Evolutionary conservation across 1,140 invertebrate genomes (phyloP), one percentile per base, ranked within the genome.

Genomic region (Onthophagus taurus): DNA sequence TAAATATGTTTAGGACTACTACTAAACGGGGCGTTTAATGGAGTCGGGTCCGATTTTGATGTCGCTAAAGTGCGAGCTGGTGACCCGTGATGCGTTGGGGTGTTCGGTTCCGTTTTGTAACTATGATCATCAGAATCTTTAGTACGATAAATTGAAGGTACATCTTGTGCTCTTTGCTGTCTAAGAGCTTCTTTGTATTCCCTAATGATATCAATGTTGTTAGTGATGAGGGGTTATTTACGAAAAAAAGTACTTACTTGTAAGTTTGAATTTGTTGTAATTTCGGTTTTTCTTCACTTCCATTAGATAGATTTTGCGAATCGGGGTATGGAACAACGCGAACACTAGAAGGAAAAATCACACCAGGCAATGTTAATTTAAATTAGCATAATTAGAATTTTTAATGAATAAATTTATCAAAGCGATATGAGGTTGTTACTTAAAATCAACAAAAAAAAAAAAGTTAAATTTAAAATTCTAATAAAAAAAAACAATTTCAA

Each of bases 171-270:
- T 47, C 87, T 72, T 63, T 89, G 85, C 57, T 85, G 82, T 63
- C 81, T 80, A 61, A 89, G 64, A 30, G 86, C 84, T 72, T 89
- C 87, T 70, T 89, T 88, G 68, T 88, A 90, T 71, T 89, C 85
- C 68, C 85, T 79, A 26, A 7, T 26, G n/a, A 7, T 26, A 26
- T 26, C 7, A 7, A n/a, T 26, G n/a, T 26, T 7, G 24, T 26
- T 26, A 7, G 24, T 7, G 7, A 26, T 7, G 6, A 33, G 13
- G 6, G 9, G 14, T 14, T 6, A 33, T 33, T 6, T 6, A 7
- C 13, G 31, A 33, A 33, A 33, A 7, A 37, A 18, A 5, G n/a
- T 47, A 61, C 60, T 65, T 72, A 86, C 84, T 80, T 85, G 71
- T 89, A 89, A 20, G 85, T 88, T 72, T 87, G 84, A 59, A 85